These are phyloP conservation scores for Pollimyrus isidori DNA, from an alignment of 2,113 vertebrate species.

Conservation along the genomic window DNA sequence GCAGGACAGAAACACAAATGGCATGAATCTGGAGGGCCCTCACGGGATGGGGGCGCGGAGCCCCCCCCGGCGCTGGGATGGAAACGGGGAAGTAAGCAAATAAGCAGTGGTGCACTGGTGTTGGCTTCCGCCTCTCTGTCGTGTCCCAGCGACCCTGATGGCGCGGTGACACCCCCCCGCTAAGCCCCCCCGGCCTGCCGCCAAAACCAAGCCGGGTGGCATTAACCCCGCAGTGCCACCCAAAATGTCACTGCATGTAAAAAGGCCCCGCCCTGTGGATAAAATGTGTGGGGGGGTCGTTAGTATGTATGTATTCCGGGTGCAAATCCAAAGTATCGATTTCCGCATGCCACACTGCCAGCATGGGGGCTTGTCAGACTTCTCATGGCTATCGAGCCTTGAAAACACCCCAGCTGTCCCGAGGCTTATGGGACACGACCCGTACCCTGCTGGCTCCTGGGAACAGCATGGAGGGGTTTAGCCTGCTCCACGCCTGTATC, in stretches of 20 bases:
- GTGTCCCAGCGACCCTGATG: not conserved
- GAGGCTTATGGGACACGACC: not conserved
- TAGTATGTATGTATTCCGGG: slow-evolving; percentile 22
- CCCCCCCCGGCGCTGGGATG: not conserved
- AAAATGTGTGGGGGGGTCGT: not conserved
- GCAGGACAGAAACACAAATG: not conserved
- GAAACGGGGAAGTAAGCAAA: not conserved
- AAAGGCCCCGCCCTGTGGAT: slow-evolving; percentile 2
- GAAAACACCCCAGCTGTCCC: not conserved
- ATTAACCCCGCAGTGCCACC: slow-evolving; percentile 4
- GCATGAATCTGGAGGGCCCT: not conserved
- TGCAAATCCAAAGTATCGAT: slow-evolving; percentile 17
- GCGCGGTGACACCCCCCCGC: not conserved
- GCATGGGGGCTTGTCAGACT: slow-evolving; percentile 10
- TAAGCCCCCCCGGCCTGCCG: too few species aligned
- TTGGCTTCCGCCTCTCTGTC: not conserved
- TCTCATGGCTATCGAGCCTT: not conserved
- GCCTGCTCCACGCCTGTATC: not conserved
- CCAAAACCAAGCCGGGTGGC: not conserved
- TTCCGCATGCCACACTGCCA: not conserved
- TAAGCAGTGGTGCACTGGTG: not conserved
- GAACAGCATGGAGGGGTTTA: not conserved
- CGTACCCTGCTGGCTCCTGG: not conserved
- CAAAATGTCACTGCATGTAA: slow-evolving; percentile 24
- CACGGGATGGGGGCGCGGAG: not conserved